Evolutionary conservation across 2,113 vertebrate genomes (phyloP).

Genomic region (Oceanodroma tethys): DNA sequence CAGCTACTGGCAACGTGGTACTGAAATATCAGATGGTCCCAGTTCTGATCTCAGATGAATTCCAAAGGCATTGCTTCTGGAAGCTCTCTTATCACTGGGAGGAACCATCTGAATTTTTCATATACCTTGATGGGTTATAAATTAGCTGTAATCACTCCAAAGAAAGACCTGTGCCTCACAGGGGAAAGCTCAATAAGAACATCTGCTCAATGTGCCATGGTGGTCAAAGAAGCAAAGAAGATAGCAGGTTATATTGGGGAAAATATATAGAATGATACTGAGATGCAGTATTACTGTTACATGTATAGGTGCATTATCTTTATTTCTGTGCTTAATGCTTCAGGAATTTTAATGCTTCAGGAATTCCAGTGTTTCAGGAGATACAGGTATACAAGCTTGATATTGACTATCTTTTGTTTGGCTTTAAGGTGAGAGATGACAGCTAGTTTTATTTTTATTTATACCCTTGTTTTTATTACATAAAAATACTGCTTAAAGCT

Average conservation of each 20-base stretch:
- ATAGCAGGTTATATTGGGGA: background rate
- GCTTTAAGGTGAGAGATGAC: conserved; percentile 5
- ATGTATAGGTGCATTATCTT: background rate
- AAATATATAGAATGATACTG: background rate
- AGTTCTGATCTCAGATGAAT: conserved; percentile 21
- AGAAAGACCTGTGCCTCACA: background rate
- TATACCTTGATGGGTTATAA: conserved; percentile 35
- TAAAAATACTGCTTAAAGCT: conserved; percentile 31
- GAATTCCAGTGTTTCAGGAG: background rate
- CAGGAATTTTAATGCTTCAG: background rate
- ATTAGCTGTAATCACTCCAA: background rate
- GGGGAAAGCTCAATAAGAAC: background rate
- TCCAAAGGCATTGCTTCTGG: conserved; percentile 11
- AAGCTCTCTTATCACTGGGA: background rate
- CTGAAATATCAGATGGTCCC: conserved; percentile 39
- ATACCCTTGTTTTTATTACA: background rate
- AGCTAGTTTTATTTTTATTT: conserved; percentile 40
- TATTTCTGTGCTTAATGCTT: background rate
- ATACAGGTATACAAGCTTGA: background rate
- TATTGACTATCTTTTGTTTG: background rate
- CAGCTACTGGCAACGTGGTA: background rate
- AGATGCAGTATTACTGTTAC: background rate
- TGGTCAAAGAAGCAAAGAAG: conserved; percentile 4
- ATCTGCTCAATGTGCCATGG: background rate
- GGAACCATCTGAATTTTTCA: conserved; percentile 37